phyloP scores from a whole-genome alignment of 2,888 invertebrate genomes.

The Lithophane semibrunnea region DNA sequence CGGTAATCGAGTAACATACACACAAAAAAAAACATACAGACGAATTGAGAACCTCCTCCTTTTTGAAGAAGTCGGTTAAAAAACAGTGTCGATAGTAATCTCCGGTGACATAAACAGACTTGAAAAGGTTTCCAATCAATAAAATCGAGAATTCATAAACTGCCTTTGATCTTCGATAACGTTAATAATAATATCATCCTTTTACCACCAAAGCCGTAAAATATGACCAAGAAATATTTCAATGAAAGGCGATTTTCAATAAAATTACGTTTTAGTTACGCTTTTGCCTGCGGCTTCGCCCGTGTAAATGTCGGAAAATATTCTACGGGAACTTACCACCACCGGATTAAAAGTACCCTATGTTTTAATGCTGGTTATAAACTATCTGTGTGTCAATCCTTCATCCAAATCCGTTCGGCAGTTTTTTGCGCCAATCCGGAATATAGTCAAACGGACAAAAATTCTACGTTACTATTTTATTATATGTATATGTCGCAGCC shows the following conservation, averaged over 20 bases:
- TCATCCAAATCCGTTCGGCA: neutral
- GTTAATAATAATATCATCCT: neutral
- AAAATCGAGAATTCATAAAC: neutral
- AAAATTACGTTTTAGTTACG: constrained; percentile 23
- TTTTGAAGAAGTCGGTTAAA: too few species aligned
- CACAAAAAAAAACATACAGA: too few species aligned
- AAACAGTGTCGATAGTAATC: neutral
- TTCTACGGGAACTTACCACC: neutral
- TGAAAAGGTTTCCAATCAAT: neutral
- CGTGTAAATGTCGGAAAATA: neutral
- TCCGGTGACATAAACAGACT: neutral
- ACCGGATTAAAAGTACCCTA: too few species aligned
- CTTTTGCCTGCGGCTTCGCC: neutral
- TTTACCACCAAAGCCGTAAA: constrained; percentile 25
- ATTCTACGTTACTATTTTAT: neutral
- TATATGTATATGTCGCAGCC: too few species aligned
- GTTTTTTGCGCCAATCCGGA: neutral
- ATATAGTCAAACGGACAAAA: neutral
- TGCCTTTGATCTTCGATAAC: neutral
- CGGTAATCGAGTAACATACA: too few species aligned
- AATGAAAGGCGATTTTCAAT: constrained; percentile 36
- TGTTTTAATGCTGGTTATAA: neutral
- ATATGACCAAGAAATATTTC: constrained; percentile 21
- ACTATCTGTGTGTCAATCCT: neutral
- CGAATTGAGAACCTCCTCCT: too few species aligned